These are phyloP conservation scores for Deilephila elpenor DNA, from an alignment of 2,888 invertebrate genomes.

Conservation along the genomic window DNA sequence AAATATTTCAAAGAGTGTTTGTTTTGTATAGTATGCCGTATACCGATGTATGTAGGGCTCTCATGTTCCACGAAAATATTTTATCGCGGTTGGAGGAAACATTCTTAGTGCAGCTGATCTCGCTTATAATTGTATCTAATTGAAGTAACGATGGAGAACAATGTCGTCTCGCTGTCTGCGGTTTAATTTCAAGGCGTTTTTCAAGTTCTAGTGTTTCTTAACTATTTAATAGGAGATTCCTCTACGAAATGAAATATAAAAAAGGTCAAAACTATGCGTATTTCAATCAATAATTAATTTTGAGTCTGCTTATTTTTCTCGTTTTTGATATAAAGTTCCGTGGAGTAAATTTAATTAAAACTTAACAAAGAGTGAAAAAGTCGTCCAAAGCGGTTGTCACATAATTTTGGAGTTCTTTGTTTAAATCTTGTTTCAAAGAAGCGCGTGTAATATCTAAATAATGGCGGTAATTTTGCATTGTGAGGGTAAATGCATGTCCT, in stretches of 20 bases:
- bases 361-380: not conserved
- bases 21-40: not conserved
- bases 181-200: constrained; percentile 34
- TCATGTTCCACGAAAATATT: constrained; percentile 24
- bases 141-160: constrained; percentile 29
- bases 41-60: constrained; percentile 11
- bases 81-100: constrained; percentile 22
- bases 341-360: constrained; percentile 1
- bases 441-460: constrained; percentile 13
- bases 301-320: not conserved
- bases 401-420: constrained; percentile 12
- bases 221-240: not conserved
- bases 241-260: not conserved
- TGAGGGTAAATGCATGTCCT: constrained; percentile 39
- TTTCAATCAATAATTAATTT: not conserved
- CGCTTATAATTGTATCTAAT: constrained; percentile 28
- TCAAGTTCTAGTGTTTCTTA: constrained; percentile 24
- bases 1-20: constrained; percentile 2
- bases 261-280: not conserved
- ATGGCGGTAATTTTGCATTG: constrained; percentile 44
- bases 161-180: constrained; percentile 60
- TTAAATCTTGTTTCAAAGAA: constrained; percentile 8
- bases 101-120: constrained; percentile 27
- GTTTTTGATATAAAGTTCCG: not conserved
- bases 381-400: not conserved